Base-by-base conservation (phyloP, 2,113 vertebrate genomes). In the Ictidomys tridecemlineatus region DNA sequence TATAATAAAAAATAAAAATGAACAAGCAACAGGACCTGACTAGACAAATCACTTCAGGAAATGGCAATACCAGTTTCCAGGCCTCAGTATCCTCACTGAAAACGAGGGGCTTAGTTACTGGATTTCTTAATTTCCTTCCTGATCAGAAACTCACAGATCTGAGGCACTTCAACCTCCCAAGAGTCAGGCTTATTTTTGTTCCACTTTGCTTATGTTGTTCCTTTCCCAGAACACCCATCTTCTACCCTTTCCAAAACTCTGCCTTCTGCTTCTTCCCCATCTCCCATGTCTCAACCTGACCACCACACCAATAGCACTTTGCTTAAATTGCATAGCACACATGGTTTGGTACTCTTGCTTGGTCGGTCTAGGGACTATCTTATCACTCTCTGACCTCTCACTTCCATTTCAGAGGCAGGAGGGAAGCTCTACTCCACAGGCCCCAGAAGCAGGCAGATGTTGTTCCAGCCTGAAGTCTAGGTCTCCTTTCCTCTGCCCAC, bases 401-500 rank as follows among this genome's bases (percentile, higher is more conserved):
- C 39, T 84, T 39, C 53, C 79, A 89, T 79, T 88, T 91, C 56
- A 72, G 92, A 77, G 83, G 69, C 48, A 78, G 80, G 51, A 88
- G 37, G 58, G 37, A 72, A 90, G 63, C 85, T 91, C 76, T 51
- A 85, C 77, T 69, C 30, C 73, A 69, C 51, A 89, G 82, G 93
- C 51, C 37, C 4, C 76, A 67, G 89, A 85, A 89, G 94, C 70
- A 84, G 74, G 78, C 18, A 28, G 82, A 80, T 37, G 77, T 67
- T 82, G 30, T 28, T 89, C 51, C 51, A 83, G 76, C n/a, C 87
- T 39, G 14, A 82, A 96, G 85, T 96, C 94, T 93, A 63, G 95
- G 96, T 95, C 89, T 70, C 69, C 93, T 84, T 96, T 79, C 89
- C 79, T 89, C 82, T 96, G 78, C 70, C 97, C 89, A 96, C 34